These are phyloP conservation scores for Ormyrus rosae DNA, from an alignment of 2,888 invertebrate genomes.

Conservation along the genomic window DNA sequence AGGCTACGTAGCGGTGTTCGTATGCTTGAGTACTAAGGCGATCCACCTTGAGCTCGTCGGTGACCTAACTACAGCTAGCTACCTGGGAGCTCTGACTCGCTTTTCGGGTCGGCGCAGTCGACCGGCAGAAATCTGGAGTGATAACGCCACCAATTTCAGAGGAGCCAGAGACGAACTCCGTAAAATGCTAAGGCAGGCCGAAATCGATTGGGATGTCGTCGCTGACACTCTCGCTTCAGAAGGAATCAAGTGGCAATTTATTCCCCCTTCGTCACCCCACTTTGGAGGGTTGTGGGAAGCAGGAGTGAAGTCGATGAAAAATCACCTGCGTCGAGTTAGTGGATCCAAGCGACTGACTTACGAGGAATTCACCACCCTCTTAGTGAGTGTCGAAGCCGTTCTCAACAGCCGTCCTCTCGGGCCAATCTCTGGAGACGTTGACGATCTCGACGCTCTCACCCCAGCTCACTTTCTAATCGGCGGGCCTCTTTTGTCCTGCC, in stretches of 20 bases:
- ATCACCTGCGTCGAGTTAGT: constrained; percentile 59
- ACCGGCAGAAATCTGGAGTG: constrained; percentile 59
- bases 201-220: neutral
- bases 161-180: neutral
- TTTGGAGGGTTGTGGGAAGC: constrained; percentile 65
- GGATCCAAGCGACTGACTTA: constrained; percentile 57
- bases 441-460: constrained; percentile 54
- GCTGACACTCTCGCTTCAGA: neutral
- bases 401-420: constrained; percentile 57
- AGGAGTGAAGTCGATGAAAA: constrained; percentile 63
- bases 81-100: constrained; percentile 56
- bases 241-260: constrained; percentile 59
- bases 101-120: constrained; percentile 60
- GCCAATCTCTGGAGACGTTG: constrained; percentile 50
- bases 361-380: constrained; percentile 59
- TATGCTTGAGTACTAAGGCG: constrained; percentile 64
- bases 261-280: constrained; percentile 59
- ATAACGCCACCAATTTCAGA: constrained; percentile 61
- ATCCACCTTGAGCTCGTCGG: constrained; percentile 60
- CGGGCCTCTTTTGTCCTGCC: constrained; percentile 50
- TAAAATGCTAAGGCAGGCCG: neutral
- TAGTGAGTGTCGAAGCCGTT: constrained; percentile 50
- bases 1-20: constrained; percentile 58
- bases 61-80: constrained; percentile 56
- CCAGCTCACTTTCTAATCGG: constrained; percentile 62